These are phyloP conservation scores for Daptonema setosum DNA, from an alignment of 2,888 invertebrate genomes.

Conservation along the genomic window DNA sequence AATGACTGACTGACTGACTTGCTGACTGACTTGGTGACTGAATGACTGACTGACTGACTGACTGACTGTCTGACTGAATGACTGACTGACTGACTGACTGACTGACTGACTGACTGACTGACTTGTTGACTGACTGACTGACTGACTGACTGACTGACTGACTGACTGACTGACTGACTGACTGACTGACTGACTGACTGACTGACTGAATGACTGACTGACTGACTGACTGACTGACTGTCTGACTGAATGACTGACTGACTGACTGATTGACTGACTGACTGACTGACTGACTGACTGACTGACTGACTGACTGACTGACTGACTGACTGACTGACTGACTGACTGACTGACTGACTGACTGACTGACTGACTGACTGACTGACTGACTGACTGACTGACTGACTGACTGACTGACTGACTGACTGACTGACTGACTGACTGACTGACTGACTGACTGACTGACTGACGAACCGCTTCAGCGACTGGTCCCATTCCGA, in stretches of 20 bases:
- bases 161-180: conserved; percentile 11
- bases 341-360: conserved; percentile 9
- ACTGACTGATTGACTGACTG: neutral
- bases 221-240: neutral
- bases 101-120: conserved; percentile 15
- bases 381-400: conserved; percentile 13
- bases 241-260: conserved; percentile 16
- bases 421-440: conserved; percentile 19
- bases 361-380: conserved; percentile 8
- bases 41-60: neutral
- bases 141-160: conserved; percentile 12
- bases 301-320: conserved; percentile 1
- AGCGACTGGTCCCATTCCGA: conserved; percentile 20
- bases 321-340: conserved; percentile 12
- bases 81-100: neutral
- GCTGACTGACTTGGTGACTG: conserved; percentile 16
- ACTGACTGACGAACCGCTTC: conserved; percentile 12
- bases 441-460: neutral
- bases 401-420: no score
- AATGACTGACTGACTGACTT: neutral
- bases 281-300: conserved; percentile 15
- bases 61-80: conserved; percentile 15
- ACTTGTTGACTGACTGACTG: conserved; percentile 7
- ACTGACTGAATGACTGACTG: conserved; percentile 17
- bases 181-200: no score